Evolutionary conservation across 2,888 invertebrate genomes (phyloP).

Genomic region (Pilophorus perplexus): DNA sequence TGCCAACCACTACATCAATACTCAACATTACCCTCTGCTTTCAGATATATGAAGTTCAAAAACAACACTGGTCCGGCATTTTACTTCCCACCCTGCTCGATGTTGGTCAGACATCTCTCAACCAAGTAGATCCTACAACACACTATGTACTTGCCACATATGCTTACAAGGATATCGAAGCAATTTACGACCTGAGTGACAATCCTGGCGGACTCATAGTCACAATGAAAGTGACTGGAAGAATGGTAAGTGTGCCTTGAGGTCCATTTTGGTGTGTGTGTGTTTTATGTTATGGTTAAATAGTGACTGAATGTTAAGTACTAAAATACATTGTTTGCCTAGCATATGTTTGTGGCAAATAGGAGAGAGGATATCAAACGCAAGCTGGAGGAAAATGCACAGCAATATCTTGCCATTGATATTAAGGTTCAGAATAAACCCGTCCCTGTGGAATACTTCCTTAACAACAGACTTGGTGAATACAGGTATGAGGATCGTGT

Average conservation of each 20-base stretch:
- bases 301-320: too few relatives aligned
- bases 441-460: slow-evolving; percentile 82
- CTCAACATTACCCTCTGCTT: slow-evolving; percentile 40
- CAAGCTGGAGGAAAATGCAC: slow-evolving; percentile 80
- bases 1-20: neutral
- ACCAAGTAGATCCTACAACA: slow-evolving; percentile 86
- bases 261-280: neutral
- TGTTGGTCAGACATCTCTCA: slow-evolving; percentile 86
- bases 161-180: slow-evolving; percentile 81
- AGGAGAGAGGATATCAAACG: slow-evolving; percentile 84
- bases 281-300: too few relatives aligned
- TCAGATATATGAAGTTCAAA: slow-evolving; percentile 84
- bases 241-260: slow-evolving; percentile 59
- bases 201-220: slow-evolving; percentile 90
- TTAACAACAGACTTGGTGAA: slow-evolving; percentile 84
- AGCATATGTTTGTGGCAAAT: slow-evolving; percentile 83
- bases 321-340: too few relatives aligned
- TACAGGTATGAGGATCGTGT: slow-evolving; percentile 72
- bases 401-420: slow-evolving; percentile 73
- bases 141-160: slow-evolving; percentile 79
- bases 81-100: slow-evolving; percentile 83
- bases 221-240: slow-evolving; percentile 85
- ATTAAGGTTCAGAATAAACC: slow-evolving; percentile 80
- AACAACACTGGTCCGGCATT: slow-evolving; percentile 95
- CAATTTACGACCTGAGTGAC: slow-evolving; percentile 77